phyloP scores from a whole-genome alignment of 2,797 vertebrate species.

The Phoeniculus purpureus region DNA sequence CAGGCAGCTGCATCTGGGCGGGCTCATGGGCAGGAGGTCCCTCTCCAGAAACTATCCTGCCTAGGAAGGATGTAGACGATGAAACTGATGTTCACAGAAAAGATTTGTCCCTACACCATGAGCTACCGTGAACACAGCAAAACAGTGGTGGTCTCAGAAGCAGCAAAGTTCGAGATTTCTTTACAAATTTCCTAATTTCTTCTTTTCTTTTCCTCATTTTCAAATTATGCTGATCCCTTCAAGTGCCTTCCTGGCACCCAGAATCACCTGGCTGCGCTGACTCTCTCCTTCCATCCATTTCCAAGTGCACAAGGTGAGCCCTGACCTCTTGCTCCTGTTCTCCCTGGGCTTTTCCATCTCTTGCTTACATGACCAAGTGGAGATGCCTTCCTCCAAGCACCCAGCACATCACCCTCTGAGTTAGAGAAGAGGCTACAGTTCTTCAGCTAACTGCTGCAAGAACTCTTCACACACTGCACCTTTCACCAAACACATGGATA shows the following conservation, averaged over 20 bases:
- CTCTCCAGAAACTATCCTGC: neutral
- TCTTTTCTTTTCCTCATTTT: too few relatives aligned
- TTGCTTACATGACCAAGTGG: fast-evolving
- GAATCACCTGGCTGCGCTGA: neutral
- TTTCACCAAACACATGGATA: neutral
- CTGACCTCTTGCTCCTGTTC: neutral
- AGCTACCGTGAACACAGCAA: neutral
- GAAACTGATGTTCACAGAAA: neutral
- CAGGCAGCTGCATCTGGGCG: neutral
- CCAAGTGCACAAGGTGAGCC: fast-evolving
- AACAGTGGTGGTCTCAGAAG: neutral
- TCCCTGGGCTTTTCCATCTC: neutral
- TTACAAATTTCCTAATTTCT: too few relatives aligned
- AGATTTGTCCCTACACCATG: neutral
- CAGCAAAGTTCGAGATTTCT: neutral
- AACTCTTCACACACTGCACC: neutral
- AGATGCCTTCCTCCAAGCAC: neutral
- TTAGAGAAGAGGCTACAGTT: neutral
- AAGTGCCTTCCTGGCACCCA: neutral
- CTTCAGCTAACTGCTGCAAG: neutral
- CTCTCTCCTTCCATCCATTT: neutral
- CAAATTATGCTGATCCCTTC: neutral
- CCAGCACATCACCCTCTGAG: neutral
- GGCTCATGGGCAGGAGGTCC: neutral
- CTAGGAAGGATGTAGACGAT: neutral